Evolutionary conservation across 1,140 invertebrate genomes (phyloP).

Genomic region (Papilio glaucus): DNA sequence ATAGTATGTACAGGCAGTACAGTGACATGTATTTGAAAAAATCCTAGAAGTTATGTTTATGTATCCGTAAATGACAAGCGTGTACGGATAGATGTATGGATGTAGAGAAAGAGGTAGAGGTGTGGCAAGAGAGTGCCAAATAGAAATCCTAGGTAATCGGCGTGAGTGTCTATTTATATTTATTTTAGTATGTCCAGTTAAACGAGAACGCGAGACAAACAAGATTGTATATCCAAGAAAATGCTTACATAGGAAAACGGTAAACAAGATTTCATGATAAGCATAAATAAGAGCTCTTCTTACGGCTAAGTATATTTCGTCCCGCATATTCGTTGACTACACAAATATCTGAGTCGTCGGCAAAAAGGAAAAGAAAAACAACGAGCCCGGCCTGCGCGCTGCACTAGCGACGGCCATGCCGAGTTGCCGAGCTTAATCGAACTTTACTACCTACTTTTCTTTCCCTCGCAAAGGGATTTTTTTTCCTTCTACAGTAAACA

Average conservation of each 20-base stretch:
- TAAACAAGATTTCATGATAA: slow-evolving; percentile 37
- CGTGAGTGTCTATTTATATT: not conserved
- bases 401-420: slow-evolving; percentile 30
- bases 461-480: slow-evolving; percentile 37
- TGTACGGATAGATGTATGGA: too few species aligned
- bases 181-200: not conserved
- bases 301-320: slow-evolving; percentile 34
- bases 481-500: slow-evolving; percentile 37
- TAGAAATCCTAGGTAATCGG: not conserved
- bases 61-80: too few species aligned
- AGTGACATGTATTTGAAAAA: too few species aligned
- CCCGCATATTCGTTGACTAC: slow-evolving; percentile 34
- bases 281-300: slow-evolving; percentile 33
- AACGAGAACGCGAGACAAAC: not conserved
- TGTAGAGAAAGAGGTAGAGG: too few species aligned
- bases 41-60: too few species aligned
- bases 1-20: too few species aligned
- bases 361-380: slow-evolving; percentile 31
- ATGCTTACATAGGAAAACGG: slow-evolving; percentile 22
- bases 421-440: slow-evolving; percentile 21
- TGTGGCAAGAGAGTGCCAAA: too few species aligned
- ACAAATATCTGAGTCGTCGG: slow-evolving; percentile 36
- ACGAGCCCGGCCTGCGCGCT: slow-evolving; percentile 16
- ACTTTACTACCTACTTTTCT: slow-evolving; percentile 38
- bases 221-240: not conserved